Evolutionary conservation across 2,888 invertebrate species (phyloP).

Genomic region (Aquatica leii): DNA sequence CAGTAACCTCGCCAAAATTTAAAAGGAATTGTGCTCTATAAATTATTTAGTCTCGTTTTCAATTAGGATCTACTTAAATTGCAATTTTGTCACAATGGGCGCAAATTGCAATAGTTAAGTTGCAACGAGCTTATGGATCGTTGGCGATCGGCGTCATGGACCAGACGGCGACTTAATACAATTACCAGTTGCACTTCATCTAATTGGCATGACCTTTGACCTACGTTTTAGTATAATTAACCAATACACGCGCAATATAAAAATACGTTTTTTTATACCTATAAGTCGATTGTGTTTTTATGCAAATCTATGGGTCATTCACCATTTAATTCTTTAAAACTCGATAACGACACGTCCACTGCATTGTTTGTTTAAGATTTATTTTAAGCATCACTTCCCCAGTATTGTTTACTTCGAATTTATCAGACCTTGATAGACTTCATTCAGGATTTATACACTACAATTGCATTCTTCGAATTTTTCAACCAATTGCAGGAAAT

Average conservation of each 20-base stretch:
- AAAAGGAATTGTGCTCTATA: no score
- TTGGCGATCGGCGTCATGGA: conserved; percentile 51
- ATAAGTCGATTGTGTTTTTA: background rate
- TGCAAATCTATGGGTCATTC: conserved; percentile 15
- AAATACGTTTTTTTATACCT: conserved; percentile 10
- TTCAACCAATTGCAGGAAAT: conserved; percentile 1
- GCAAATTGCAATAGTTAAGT: conserved; percentile 54
- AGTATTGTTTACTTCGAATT: conserved; percentile 1
- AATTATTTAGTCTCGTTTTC: conserved; percentile 39
- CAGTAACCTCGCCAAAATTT: no score
- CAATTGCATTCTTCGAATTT: background rate
- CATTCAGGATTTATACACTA: conserved; percentile 6
- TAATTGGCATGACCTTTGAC: conserved; percentile 57
- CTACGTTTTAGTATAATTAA: conserved; percentile 48
- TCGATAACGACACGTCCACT: conserved; percentile 3
- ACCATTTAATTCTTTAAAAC: conserved; percentile 9
- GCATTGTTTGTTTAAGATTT: conserved; percentile 18
- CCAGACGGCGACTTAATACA: conserved; percentile 57
- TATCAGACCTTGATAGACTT: background rate
- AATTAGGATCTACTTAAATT: conserved; percentile 42
- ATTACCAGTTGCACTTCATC: conserved; percentile 57
- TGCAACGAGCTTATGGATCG: conserved; percentile 47
- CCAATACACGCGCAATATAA: conserved; percentile 39
- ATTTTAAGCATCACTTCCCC: conserved; percentile 15
- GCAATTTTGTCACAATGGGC: conserved; percentile 50